Evolutionary conservation across 2,888 invertebrate genomes (phyloP).

Genomic region (Sipunculus nudus): DNA sequence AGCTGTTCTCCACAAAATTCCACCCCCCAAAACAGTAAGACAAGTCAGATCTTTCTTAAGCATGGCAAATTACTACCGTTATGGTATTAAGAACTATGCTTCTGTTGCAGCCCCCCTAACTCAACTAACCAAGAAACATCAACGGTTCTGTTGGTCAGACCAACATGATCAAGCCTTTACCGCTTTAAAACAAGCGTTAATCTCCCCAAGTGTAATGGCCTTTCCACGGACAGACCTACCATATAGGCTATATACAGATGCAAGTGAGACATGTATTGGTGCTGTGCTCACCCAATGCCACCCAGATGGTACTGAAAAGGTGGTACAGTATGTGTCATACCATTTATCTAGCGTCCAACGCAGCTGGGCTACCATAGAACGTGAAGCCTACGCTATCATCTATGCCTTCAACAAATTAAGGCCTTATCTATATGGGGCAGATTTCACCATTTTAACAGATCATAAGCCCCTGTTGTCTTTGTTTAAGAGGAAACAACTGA

Average conservation of each 20-base stretch:
- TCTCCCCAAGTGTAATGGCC: background rate
- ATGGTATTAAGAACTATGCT: background rate
- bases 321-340: background rate
- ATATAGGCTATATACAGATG: conserved; percentile 14
- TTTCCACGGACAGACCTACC: background rate
- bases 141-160: background rate
- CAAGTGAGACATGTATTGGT: conserved; percentile 1
- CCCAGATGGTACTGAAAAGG: background rate
- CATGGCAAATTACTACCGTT: conserved; percentile 8
- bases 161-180: conserved; percentile 1
- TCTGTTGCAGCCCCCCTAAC: background rate
- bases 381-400: background rate
- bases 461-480: conserved; percentile 9
- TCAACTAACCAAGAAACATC: background rate
- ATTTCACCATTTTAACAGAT: conserved; percentile 12
- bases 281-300: background rate
- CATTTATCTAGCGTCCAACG: background rate
- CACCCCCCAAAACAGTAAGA: background rate
- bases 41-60: conserved; percentile 12
- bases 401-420: conserved; percentile 2
- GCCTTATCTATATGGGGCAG: conserved; percentile 4
- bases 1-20: background rate
- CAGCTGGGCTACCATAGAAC: background rate
- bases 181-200: background rate
- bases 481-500: conserved; percentile 7